phyloP scores from a whole-genome alignment of 1,140 invertebrate genomes.

The Phenacoccus solenopsis region DNA sequence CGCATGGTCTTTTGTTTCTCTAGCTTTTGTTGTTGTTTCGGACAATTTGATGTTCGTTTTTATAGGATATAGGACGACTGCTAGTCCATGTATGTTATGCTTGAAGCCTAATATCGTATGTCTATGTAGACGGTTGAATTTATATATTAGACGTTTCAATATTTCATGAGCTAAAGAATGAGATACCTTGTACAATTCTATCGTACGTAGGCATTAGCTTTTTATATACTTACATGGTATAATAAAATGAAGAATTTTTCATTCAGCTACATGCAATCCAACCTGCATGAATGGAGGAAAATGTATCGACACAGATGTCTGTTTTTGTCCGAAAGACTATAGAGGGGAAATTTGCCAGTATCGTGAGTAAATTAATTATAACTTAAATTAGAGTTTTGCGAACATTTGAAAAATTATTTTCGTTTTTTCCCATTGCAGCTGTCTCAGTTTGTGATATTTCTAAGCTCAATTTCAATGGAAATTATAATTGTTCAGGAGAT shows the following conservation, averaged over 20 bases:
- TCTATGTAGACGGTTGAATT: too few relatives aligned
- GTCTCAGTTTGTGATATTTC: constrained; percentile 42
- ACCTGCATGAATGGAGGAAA: constrained; percentile 60
- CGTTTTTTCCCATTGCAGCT: constrained; percentile 34
- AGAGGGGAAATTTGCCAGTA: constrained; percentile 63
- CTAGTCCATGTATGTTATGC: too few relatives aligned
- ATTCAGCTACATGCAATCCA: constrained; percentile 53
- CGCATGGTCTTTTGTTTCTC: too few relatives aligned
- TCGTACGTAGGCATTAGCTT: too few relatives aligned
- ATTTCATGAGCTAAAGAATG: too few relatives aligned
- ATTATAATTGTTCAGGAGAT: constrained; percentile 51
- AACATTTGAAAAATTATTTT: neutral
- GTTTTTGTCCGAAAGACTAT: constrained; percentile 57
- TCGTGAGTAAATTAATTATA: constrained; percentile 39
- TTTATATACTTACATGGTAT: too few relatives aligned
- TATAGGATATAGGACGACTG: too few relatives aligned
- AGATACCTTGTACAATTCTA: too few relatives aligned
- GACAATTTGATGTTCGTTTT: too few relatives aligned
- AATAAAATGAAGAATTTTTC: neutral
- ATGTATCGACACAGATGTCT: constrained; percentile 58
- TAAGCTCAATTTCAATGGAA: constrained; percentile 58
- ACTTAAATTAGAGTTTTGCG: neutral
- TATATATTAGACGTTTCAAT: too few relatives aligned
- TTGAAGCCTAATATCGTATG: too few relatives aligned
- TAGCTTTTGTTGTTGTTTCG: too few relatives aligned